Evolutionary conservation across 2,113 vertebrate genomes (phyloP), one percentile per base, ranked within the genome.

Genomic region (Apus apus): DNA sequence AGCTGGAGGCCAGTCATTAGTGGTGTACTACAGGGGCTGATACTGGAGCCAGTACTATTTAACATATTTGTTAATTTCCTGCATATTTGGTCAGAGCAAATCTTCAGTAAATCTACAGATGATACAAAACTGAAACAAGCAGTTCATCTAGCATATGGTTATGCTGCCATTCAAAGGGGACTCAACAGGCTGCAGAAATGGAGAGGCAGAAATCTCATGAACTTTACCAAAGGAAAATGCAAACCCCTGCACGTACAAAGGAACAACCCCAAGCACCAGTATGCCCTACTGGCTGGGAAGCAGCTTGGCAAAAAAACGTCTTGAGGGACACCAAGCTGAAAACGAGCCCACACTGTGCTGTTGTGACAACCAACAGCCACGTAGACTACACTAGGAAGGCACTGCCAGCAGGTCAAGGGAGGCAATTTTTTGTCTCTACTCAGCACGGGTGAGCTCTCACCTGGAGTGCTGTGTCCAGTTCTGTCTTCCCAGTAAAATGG

Each of bases 271-370:
- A 70, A 29, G 21, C 19, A 26, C 15, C 8, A 40, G 26, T 43
- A 66, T 11, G 34, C 23, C 57, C 10, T 30, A 71, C 16, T 79
- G 30, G 14, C 26, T 89, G 34, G 38, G 26, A 85, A 85, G 14
- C 27, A 81, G 38, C 34, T 40, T 68, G 6, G 68, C 8, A 45
- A 64, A 36, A 36, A 22, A 60, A 56, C 11, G 13, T 58, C 58
- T 38, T 25, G 18, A 80, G 27, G n/a, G 30, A 34, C 14, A 65
- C 5, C 3, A 77, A 56, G 32, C 22, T 61, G 29, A 85, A 77
- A 6, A 4, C 4, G 7, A 81, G 30, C 6, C 53, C 0, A 2
- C 30, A 87, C 15, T 2, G 30, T 12, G 14, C 18, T 27, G 16
- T 61, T 65, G 30, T 13, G n/a, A 53, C 40, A 84, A 87, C 26